Base-by-base conservation (phyloP, 2,113 vertebrate genomes). In the Petroica traversi region DNA sequence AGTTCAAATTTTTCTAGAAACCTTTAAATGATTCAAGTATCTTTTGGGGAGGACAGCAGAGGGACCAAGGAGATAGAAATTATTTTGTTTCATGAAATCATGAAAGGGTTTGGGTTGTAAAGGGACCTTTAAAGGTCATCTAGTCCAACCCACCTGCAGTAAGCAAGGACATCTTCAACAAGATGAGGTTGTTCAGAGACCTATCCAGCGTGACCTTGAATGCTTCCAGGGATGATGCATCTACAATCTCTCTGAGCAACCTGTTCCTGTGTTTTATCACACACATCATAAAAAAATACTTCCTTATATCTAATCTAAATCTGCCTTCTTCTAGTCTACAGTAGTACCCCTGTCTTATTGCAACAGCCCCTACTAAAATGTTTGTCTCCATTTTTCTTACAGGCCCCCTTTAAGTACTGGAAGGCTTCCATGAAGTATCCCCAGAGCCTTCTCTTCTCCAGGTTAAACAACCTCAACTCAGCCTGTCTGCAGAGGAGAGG, bases 61-160 rank as follows among this genome's bases (percentile, higher is more conserved):
- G 13, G 48, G 26, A 51, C 1, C 0, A 0, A 48, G 20, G 48
- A 58, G 13, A 28, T 5, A 2, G n/a, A 33, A 22, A 24, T 46
- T n/a, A n/a, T 51, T 5, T 31, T 41, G 19, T 49, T 31, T 20
- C 20, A 33, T 43, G 23, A 71, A 33, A 33, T 8, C 6, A 36
- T 34, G 15, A 19, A 41, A 58, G 24, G 1, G 9, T 80, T 43
- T 73, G 10, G 3, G 31, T 31, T 58, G 43, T 26, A 57, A 80
- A 36, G 22, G 26, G 36, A 64, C 18, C 5, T 72, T 49, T 73
- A 51, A 38, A 64, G 4, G 14, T 43, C 34, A 36, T 14, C 12
- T 66, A 66, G 31, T 43, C 22, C 33, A 58, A 23, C 5, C 9
- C 14, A 64, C 8, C 15, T 12, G 4, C 29, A 25, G 12, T 14